Conservation (phyloP, 2,113 vertebrate genomes). For the Pagrus major region DNA sequence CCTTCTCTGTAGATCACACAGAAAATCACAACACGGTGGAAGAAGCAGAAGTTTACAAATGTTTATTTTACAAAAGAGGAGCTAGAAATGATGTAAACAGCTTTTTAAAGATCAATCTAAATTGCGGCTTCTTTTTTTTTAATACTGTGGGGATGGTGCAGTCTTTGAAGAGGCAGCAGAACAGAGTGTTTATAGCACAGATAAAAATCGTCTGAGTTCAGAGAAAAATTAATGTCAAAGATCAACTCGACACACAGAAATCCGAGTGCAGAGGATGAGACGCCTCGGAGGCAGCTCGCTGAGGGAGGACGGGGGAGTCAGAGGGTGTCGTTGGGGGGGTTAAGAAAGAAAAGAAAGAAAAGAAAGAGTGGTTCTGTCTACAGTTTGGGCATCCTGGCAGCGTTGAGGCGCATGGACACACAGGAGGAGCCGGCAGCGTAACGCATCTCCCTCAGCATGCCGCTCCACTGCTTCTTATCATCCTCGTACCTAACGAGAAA, state of each 20-base stretch:
- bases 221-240: conserved; percentile 60
- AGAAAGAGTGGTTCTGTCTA: conserved; percentile 72
- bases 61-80: conserved; percentile 87
- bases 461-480: conserved; percentile 96
- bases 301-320: neutral
- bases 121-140: conserved; percentile 32
- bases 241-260: conserved; percentile 47
- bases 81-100: conserved; percentile 74
- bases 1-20: conserved; percentile 2
- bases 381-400: conserved; percentile 94
- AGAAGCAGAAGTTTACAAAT: conserved; percentile 72
- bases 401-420: conserved; percentile 91
- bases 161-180: conserved; percentile 53
- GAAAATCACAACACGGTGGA: conserved; percentile 34
- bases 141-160: conserved; percentile 8
- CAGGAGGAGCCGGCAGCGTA: conserved; percentile 96
- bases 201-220: conserved; percentile 54
- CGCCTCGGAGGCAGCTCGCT: conserved; percentile 10
- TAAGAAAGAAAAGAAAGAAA: conserved; percentile 1
- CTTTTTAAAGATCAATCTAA: conserved; percentile 55
- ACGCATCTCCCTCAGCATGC: conserved; percentile 97
- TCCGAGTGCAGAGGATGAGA: conserved; percentile 38
- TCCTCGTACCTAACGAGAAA: conserved; percentile 92
- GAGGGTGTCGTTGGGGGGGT: neutral
- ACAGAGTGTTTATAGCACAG: conserved; percentile 42